These are phyloP conservation scores for Portunus trituberculatus DNA, from an alignment of 1,140 invertebrate genomes.

Conservation along the genomic window DNA sequence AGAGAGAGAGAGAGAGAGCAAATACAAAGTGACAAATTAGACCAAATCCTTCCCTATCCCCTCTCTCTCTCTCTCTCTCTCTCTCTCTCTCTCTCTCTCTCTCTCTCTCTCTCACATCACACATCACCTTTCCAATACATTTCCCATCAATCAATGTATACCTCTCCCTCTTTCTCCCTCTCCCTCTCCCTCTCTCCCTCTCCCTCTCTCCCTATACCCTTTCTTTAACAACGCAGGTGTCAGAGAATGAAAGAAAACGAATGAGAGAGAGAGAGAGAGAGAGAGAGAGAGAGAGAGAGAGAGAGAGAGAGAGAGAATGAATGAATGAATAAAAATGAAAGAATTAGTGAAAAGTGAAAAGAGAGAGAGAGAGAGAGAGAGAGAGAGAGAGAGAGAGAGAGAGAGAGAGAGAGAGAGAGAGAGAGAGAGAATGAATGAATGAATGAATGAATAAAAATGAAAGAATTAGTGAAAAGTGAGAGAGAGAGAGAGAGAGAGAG, in stretches of 20 bases:
- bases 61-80: no score
- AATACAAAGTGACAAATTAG: no score
- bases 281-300: not conserved
- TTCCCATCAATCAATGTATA: not conserved
- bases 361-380: slow-evolving; percentile 28
- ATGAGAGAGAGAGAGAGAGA: not conserved
- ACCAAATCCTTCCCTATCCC: no score
- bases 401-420: not conserved
- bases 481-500: not conserved
- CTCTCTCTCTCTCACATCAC: not conserved
- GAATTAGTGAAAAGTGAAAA: not conserved
- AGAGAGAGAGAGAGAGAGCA: no score
- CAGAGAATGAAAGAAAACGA: not conserved
- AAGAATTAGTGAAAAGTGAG: not conserved
- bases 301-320: not conserved
- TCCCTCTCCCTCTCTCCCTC: not conserved
- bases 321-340: not conserved
- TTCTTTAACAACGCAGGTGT: not conserved
- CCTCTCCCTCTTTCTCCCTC: not conserved
- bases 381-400: not conserved
- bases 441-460: not conserved
- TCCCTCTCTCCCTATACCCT: not conserved
- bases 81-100: not conserved
- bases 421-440: not conserved
- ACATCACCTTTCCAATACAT: not conserved